phyloP scores from a whole-genome alignment of 35 echinoderm and acorn worm genomes.

The Heliocidaris tuberculata region DNA sequence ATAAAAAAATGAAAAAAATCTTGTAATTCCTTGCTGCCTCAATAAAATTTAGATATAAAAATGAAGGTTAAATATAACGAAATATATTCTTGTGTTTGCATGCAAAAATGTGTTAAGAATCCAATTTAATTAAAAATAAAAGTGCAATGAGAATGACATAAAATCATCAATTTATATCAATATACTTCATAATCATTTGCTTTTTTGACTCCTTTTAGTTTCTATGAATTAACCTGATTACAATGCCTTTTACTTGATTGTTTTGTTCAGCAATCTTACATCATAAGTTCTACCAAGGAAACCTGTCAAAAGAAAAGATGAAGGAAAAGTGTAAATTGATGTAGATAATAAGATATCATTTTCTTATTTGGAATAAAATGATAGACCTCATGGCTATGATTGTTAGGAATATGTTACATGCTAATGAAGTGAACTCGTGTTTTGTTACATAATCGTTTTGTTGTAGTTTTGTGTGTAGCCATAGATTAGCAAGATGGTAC shows the following conservation, averaged over 20 bases:
- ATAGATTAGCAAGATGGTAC: too few relatives aligned
- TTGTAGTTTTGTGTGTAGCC: too few relatives aligned
- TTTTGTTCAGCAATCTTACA: background rate
- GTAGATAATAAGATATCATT: background rate
- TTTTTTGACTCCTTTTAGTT: background rate
- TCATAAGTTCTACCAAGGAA: background rate
- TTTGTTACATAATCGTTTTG: too few relatives aligned
- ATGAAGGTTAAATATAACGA: background rate
- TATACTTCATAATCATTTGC: background rate
- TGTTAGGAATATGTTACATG: too few relatives aligned
- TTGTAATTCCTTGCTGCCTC: background rate
- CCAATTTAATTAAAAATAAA: background rate
- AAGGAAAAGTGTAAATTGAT: background rate
- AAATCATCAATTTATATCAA: constrained; percentile 37
- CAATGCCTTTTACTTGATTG: background rate
- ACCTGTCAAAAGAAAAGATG: background rate
- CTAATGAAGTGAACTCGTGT: too few relatives aligned
- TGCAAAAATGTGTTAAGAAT: constrained; percentile 15
- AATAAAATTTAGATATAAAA: background rate
- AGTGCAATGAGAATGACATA: constrained; percentile 5
- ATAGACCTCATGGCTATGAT: background rate
- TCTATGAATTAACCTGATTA: background rate
- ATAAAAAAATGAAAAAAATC: background rate
- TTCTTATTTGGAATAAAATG: background rate
- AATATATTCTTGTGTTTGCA: constrained; percentile 30